Percentiles rank a stretch among this genome's conserved stretches.
These are phyloP conservation scores for Micropoecilia bifurca DNA, from an alignment of 2,797 vertebrate genomes.

Conservation along the genomic window DNA sequence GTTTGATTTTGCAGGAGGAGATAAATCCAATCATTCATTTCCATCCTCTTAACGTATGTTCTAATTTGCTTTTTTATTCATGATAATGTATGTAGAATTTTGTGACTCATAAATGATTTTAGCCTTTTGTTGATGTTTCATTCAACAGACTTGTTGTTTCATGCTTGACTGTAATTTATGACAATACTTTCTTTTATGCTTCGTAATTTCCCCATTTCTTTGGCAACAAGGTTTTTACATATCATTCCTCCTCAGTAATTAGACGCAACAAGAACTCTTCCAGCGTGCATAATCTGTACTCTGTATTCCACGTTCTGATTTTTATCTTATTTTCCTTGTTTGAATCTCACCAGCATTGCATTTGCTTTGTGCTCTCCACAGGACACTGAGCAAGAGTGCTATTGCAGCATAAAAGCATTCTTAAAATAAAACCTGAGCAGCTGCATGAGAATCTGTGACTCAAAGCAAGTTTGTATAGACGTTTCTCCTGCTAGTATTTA, in stretches of 20 bases:
- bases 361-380: slow-evolving; percentile 41
- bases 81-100: neutral
- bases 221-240: neutral
- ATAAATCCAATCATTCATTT: slow-evolving; percentile 24
- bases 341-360: slow-evolving; percentile 50
- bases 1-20: slow-evolving; percentile 8
- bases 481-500: neutral
- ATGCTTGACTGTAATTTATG: neutral
- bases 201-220: neutral
- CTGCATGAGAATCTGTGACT: neutral
- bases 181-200: neutral
- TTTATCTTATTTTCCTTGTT: slow-evolving; percentile 58
- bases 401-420: slow-evolving; percentile 18
- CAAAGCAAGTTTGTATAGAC: slow-evolving; percentile 10
- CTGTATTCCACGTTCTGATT: slow-evolving; percentile 36
- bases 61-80: slow-evolving; percentile 9
- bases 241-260: slow-evolving; percentile 15
- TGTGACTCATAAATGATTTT: neutral
- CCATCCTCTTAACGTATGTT: neutral
- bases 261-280: slow-evolving; percentile 26
- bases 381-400: slow-evolving; percentile 7
- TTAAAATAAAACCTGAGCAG: slow-evolving; percentile 19
- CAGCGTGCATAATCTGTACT: slow-evolving; percentile 10
- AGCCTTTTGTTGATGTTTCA: neutral
- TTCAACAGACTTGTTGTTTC: neutral